Base-by-base conservation (phyloP, 2,888 invertebrate species). In the Ormia ochracea region DNA sequence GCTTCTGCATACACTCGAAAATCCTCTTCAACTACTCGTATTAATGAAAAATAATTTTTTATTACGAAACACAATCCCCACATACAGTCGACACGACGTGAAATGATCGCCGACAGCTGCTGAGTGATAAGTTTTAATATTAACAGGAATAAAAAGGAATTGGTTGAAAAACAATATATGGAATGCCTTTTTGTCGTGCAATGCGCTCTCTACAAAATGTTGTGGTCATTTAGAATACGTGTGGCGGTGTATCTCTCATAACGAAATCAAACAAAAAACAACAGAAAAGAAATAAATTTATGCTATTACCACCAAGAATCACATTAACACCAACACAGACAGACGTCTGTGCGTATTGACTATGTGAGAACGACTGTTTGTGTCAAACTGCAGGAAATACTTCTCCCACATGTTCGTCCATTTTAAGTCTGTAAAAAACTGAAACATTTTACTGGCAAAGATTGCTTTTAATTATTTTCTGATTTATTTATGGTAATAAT, bases 401-500 rank as follows among this genome's bases (percentile, higher is more conserved):
- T 23, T 33, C 65, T 28, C 28, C 10, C 41, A 59, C 50, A 26
- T 58, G 38, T 50, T 43, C 56, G 33, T 50, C 36, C 26, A 28
- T 41, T 73, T 38, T 56, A 45, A 31, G 38, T n/a, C 4, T 48
- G 14, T 70, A 45, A 58, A 72, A 72, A 59, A 61, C 65, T 45
- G 45, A 10, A 41, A 41, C n/a, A 23, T 45, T 56, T 73, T 73
- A 28, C 21, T 21, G 23, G 21, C 23, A 68, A 76, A 80, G 72
- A 73, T 76, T 80, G 68, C 68, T 80, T 80, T 80, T 80, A 80
- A 80, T 80, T 80, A 80, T 80, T 80, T 80, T 72, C 80, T 80
- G 80, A 80, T 80, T 80, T 80, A 80, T 80, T 80, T 76, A 80
- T 80, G 80, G 72, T 73, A 76, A 73, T 76, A 76, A 68, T 68